Conservation (phyloP, 1,140 invertebrate species). For the Tetramorium alpestre region DNA sequence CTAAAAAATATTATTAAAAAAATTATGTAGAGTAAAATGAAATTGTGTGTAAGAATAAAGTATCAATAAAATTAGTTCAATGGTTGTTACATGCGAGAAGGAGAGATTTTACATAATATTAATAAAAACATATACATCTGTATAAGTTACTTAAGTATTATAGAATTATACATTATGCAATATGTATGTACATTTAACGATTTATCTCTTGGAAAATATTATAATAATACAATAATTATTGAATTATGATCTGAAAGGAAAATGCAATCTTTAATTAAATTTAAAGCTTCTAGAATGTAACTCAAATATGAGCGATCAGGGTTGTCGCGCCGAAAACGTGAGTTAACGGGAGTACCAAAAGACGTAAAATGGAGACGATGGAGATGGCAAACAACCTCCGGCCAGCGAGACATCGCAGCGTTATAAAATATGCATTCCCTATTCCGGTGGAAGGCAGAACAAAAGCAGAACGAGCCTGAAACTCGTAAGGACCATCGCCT, state of each 20-base stretch:
- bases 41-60: background rate
- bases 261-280: slow-evolving; percentile 22
- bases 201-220: background rate
- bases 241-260: background rate
- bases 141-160: background rate
- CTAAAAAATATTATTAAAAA: background rate
- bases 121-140: background rate
- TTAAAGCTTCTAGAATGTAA: background rate
- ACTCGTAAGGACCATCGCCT: slow-evolving; percentile 61
- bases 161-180: background rate
- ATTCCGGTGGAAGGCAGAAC: slow-evolving; percentile 72
- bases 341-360: background rate
- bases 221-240: background rate
- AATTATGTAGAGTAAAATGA: background rate
- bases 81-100: background rate
- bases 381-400: background rate
- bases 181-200: background rate
- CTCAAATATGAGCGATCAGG: slow-evolving; percentile 13
- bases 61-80: background rate
- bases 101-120: background rate
- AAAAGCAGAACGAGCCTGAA: slow-evolving; percentile 75
- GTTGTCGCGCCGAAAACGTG: background rate
- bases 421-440: slow-evolving; percentile 83
- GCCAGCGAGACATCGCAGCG: slow-evolving; percentile 65
- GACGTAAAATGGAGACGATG: background rate